A percentile compares a stretch with the other conserved stretches of the same genome.
phyloP scores from a whole-genome alignment of 2,797 vertebrate genomes.

The Myripristis jacobus region DNA sequence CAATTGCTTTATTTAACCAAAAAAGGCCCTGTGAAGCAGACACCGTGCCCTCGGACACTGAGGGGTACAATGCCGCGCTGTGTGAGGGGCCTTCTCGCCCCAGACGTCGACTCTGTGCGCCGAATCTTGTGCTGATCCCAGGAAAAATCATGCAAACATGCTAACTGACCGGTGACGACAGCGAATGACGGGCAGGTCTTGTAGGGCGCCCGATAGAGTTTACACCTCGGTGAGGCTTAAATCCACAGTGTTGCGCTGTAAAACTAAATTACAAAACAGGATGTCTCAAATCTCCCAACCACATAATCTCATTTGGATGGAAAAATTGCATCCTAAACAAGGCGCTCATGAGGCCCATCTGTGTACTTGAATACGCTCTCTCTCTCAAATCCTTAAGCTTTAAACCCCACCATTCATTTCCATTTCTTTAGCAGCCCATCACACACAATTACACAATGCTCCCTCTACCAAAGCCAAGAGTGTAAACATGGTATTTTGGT shows the following conservation, averaged over 20 bases:
- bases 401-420: constrained; percentile 23
- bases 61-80: constrained; percentile 32
- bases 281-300: constrained; percentile 37
- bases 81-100: constrained; percentile 56
- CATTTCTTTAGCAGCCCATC: constrained; percentile 33
- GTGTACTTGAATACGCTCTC: constrained; percentile 18
- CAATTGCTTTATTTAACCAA: constrained; percentile 44
- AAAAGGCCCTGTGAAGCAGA: constrained; percentile 53
- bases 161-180: constrained; percentile 66
- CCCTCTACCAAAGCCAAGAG: constrained; percentile 7
- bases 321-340: constrained; percentile 41
- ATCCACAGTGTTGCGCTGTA: constrained; percentile 37
- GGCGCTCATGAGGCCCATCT: constrained; percentile 36
- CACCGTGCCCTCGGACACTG: constrained; percentile 26
- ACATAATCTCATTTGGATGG: constrained; percentile 42
- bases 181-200: constrained; percentile 28
- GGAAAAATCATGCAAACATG: constrained; percentile 72
- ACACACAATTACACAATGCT: constrained; percentile 26
- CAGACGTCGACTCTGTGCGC: constrained; percentile 69
- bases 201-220: constrained; percentile 42
- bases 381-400: constrained; percentile 21
- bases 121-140: constrained; percentile 63
- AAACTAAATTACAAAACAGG: constrained; percentile 46
- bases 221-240: constrained; percentile 44
- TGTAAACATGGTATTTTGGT: constrained; percentile 45